A percentile compares a stretch with the other conserved stretches of the same genome.
Evolutionary conservation across 2,888 invertebrate genomes (phyloP).

Genomic region (Ormyrus nitidulus): DNA sequence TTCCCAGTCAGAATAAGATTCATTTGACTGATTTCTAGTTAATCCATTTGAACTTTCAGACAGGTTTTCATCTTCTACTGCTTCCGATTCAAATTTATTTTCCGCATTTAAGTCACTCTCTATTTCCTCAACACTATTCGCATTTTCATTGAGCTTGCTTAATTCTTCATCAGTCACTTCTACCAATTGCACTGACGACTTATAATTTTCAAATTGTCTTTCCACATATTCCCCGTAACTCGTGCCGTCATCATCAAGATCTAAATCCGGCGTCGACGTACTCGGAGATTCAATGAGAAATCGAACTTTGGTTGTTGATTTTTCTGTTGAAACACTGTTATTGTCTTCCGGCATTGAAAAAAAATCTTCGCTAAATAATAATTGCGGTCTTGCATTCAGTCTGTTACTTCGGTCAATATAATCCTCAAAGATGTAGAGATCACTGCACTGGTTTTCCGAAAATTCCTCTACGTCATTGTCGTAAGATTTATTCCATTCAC

Average conservation of each 20-base stretch:
- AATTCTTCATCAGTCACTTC: constrained; percentile 43
- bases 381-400: constrained; percentile 53
- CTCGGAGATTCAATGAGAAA: constrained; percentile 68
- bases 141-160: background rate
- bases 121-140: background rate
- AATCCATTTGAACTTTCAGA: constrained; percentile 3
- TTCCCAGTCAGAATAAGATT: constrained; percentile 38
- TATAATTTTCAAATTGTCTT: constrained; percentile 26
- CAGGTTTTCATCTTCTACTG: constrained; percentile 12
- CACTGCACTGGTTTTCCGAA: constrained; percentile 32
- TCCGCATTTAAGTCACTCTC: constrained; percentile 3
- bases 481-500: constrained; percentile 60
- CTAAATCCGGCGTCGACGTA: constrained; percentile 59
- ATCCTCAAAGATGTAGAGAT: constrained; percentile 68
- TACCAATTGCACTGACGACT: constrained; percentile 18
- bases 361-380: constrained; percentile 40
- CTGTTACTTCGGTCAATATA: constrained; percentile 66
- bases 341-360: constrained; percentile 27
- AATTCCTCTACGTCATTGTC: constrained; percentile 51
- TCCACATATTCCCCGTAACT: constrained; percentile 36
- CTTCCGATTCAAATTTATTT: constrained; percentile 9
- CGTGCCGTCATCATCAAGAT: constrained; percentile 47
- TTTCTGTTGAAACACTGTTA: constrained; percentile 24
- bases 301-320: constrained; percentile 64
- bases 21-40: constrained; percentile 21